Evolutionary conservation across 2,888 invertebrate species (phyloP), one percentile per base, ranked within the genome.

Genomic region (Mycalesis mineus): DNA sequence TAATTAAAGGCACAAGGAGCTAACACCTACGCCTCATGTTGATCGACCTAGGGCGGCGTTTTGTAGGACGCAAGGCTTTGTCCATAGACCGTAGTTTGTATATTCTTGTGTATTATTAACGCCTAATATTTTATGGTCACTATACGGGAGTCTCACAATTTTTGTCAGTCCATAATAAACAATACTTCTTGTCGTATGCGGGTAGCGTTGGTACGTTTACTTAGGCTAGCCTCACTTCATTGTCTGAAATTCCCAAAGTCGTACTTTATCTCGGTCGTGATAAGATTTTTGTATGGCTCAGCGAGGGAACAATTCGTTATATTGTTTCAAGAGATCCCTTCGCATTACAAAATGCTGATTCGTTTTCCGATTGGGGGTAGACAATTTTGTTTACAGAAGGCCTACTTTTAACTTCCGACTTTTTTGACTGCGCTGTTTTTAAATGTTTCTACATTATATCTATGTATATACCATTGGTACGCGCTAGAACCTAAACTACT

Each of bases 141-240:
- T n/a, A n/a, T n/a, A n/a, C n/a, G n/a, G n/a, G n/a, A 9, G 33
- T 9, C 33, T 33, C 36, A 11, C 5, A 36, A 36, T 11, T 11
- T 33, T 9, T 36, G 2, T 11, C 36, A n/a, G 5, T 8, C n/a
- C 6, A n/a, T 15, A 6, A 7, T 11, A 45, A 15, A 45, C 64
- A 71, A 70, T 70, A 72, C 73, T 73, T 77, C 76, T 72, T 71
- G 67, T 67, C 65, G 73, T 77, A 82, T 82, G 74, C 77, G 62
- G 73, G 67, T 66, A 73, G 74, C 81, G 81, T 80, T 67, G 69
- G 68, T 68, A 61, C 64, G 76, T 82, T 80, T 82, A 75, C 74
- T 74, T 71, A 72, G 73, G 71, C 66, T 70, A 65, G 49, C 61
- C 64, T 69, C 66, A 70, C 67, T 71, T 71, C 41, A 54, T 55